Base-by-base conservation (phyloP, 1,140 invertebrate genomes). In the Anastatus disparis region DNA sequence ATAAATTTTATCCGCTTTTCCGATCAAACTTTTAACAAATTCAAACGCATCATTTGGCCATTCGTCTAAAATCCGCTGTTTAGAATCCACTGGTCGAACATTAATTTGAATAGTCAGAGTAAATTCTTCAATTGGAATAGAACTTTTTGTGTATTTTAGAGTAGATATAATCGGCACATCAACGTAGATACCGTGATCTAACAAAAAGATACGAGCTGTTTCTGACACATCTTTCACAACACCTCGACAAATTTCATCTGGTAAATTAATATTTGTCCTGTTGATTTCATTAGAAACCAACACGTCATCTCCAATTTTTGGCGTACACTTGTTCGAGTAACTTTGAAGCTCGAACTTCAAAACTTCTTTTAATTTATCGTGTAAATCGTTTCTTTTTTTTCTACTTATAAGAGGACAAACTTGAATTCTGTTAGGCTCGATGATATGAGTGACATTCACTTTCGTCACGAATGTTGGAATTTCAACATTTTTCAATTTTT, bases 141-240 rank as follows among this genome's bases (percentile, higher is more conserved):
- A 69, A 40, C 70, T 50, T 20, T 58, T 24, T 15, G 70, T n/a
- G 56, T 78, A 38, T 9, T 59, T 46, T 1, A 76, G 62, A 35
- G 82, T 77, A 27, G 79, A 72, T 9, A 76, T 29, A 66, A 53
- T 72, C n/a, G 59, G 15, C 1, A 79, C 53, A 64, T 74, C 24
- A 24, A 81, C 20, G 0, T 59, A 46, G 38, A 71, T 70, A 0
- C 83, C 83, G 75, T 79, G 78, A 73, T 85, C 83, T 0, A 76
- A 46, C 13, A 85, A 67, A 66, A 82, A 79, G 31, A 82, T 63
- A 50, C 58, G 8, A 6, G 44, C 1, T 40, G 29, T 46, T 20
- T 26, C 3, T 29, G 1, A n/a, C n/a, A 10, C 3, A 48, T 76
- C 48, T 31, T 15, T 61, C 53, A 70, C 42, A n/a, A 58, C 27